Conservation (phyloP, 92 coral and sea anemone genomes). For the Heliopora coerulea region DNA sequence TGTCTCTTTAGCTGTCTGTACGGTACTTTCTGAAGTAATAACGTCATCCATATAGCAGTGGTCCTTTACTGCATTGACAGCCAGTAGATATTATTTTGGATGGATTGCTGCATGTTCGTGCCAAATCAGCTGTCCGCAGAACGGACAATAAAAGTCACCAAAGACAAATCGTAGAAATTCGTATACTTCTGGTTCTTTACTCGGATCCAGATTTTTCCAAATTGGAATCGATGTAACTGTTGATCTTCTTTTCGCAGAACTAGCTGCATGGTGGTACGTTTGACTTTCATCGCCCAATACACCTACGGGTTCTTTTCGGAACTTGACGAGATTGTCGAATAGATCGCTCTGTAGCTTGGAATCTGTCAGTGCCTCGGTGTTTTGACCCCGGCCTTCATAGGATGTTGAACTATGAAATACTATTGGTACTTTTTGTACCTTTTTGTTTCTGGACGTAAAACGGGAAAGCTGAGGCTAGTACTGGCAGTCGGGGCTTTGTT, state of each 20-base stretch:
- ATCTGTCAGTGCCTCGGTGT: conserved; percentile 33
- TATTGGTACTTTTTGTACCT: conserved; percentile 1
- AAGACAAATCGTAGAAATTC: conserved; percentile 55
- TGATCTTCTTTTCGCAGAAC: conserved; percentile 39
- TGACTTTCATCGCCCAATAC: conserved; percentile 50
- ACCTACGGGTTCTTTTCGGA: conserved; percentile 38
- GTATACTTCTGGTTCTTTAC: conserved; percentile 49
- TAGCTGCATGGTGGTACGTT: conserved; percentile 49
- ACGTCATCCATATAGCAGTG: conserved; percentile 42
- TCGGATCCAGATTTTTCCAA: conserved; percentile 43
- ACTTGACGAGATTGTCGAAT: conserved; percentile 50
- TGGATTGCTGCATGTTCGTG: conserved; percentile 41
- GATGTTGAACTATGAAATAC: conserved; percentile 25
- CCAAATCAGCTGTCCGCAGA: conserved; percentile 53
- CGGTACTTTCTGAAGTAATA: conserved; percentile 28
- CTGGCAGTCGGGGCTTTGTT: conserved; percentile 7
- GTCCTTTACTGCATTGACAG: conserved; percentile 39
- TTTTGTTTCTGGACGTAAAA: conserved; percentile 8
- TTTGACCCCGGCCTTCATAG: conserved; percentile 37
- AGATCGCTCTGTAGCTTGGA: conserved; percentile 51
- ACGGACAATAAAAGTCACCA: conserved; percentile 64
- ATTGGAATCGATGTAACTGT: conserved; percentile 46
- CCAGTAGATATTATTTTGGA: conserved; percentile 45
- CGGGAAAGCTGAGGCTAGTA: conserved; percentile 25
- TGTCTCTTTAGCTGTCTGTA: conserved; percentile 45